A percentile compares a stretch with the other conserved stretches of the same genome.
These are phyloP conservation scores for Leucoraja ocellata DNA, from an alignment of 2,797 vertebrate species.

Conservation along the genomic window DNA sequence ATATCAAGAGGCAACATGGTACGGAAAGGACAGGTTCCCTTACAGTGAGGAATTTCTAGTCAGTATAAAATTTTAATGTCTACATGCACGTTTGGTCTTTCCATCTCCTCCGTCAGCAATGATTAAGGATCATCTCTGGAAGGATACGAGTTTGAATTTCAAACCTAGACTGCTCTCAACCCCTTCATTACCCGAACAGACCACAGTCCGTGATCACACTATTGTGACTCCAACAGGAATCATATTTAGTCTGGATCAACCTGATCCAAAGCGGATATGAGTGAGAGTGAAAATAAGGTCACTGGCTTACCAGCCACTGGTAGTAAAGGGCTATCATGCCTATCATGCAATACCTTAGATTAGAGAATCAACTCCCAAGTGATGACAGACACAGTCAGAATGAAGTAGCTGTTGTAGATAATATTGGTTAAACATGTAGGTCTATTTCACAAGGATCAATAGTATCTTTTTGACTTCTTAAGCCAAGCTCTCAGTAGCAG, in stretches of 20 bases:
- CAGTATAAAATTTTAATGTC: background rate
- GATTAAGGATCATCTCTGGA: background rate
- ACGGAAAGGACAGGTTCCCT: background rate
- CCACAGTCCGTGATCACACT: background rate
- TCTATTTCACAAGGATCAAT: background rate
- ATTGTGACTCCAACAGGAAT: background rate
- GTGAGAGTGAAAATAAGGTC: background rate
- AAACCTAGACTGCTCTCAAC: background rate
- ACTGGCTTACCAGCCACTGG: background rate
- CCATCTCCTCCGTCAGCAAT: background rate
- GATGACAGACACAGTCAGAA: background rate
- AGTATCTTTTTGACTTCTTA: background rate
- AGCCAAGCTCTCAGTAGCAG: background rate
- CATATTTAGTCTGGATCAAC: constrained; percentile 5
- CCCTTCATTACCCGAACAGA: background rate
- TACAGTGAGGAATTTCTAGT: background rate
- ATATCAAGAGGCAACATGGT: background rate
- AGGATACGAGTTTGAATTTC: background rate
- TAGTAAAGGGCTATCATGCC: background rate
- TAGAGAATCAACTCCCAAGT: background rate
- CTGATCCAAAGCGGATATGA: background rate
- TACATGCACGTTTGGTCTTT: background rate
- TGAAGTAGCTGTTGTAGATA: background rate
- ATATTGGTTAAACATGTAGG: background rate
- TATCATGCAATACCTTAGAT: background rate